Conservation (phyloP, 2,888 invertebrate genomes). For the Tubulanus polymorphus region DNA sequence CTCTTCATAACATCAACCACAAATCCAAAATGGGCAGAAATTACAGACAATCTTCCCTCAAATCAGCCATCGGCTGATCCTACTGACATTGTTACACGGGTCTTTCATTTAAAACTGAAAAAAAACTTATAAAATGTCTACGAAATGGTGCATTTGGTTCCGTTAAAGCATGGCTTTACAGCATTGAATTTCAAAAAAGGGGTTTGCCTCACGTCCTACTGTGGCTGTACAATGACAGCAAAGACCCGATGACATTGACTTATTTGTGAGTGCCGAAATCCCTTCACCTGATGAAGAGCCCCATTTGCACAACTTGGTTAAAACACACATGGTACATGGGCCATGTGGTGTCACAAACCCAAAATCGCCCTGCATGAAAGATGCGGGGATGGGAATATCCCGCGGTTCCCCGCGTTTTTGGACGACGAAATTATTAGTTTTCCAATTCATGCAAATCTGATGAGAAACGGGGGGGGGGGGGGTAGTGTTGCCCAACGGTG, state of each 20-base stretch:
- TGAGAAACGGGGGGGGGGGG: no score
- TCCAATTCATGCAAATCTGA: no score
- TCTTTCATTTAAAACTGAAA: conserved; percentile 18
- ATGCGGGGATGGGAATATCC: no score
- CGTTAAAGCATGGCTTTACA: conserved; percentile 24
- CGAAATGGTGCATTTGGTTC: conserved; percentile 22
- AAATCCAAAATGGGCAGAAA: conserved; percentile 19
- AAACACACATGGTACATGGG: conserved; percentile 28
- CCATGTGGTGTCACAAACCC: conserved; percentile 23
- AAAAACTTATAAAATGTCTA: conserved; percentile 10
- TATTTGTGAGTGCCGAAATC: conserved; percentile 23
- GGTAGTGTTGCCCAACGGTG: no score
- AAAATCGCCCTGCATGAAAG: conserved; percentile 39
- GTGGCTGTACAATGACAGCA: conserved; percentile 25
- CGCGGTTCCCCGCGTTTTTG: no score
- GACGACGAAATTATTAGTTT: no score
- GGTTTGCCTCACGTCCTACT: conserved; percentile 38
- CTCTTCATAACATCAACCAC: conserved; percentile 36
- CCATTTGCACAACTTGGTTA: conserved; percentile 19
- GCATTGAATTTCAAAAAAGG: conserved; percentile 42
- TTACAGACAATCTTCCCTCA: conserved; percentile 11
- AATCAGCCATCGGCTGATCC: conserved; percentile 9
- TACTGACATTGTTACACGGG: conserved; percentile 15
- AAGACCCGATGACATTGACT: conserved; percentile 9
- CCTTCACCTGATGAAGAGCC: conserved; percentile 22